phyloP scores from a whole-genome alignment of 2,888 invertebrate species.

The Atethmia centrago region DNA sequence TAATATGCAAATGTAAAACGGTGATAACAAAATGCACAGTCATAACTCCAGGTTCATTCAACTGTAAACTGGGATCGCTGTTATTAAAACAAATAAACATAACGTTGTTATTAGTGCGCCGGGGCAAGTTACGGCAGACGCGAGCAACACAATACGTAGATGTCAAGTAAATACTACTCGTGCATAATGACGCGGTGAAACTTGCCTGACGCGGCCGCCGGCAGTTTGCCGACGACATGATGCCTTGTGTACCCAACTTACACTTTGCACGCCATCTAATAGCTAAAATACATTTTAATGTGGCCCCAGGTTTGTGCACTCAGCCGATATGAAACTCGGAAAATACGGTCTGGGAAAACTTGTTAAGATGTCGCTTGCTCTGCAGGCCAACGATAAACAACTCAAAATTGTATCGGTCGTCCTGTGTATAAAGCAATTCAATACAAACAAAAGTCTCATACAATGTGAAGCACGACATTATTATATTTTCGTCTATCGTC shows the following conservation, averaged over 20 bases:
- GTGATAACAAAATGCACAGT: conserved; percentile 30
- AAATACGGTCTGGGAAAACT: conserved; percentile 31
- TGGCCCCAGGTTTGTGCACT: conserved; percentile 31
- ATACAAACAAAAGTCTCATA: conserved; percentile 3
- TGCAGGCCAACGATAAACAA: conserved; percentile 36
- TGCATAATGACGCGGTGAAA: conserved; percentile 46
- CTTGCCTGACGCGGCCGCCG: conserved; percentile 39
- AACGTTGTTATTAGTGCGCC: conserved; percentile 35
- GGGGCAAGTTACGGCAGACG: conserved; percentile 15
- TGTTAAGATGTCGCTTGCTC: conserved; percentile 29
- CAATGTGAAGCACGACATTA: conserved; percentile 6
- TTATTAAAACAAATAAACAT: conserved; percentile 64
- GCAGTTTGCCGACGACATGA: conserved; percentile 37
- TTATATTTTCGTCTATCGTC: conserved; percentile 42
- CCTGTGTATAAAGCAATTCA: conserved; percentile 8
- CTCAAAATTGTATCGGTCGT: conserved; percentile 34
- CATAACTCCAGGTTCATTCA: conserved; percentile 44
- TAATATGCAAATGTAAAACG: conserved; percentile 29
- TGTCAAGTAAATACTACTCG: conserved; percentile 39
- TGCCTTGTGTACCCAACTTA: conserved; percentile 39
- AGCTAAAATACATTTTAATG: conserved; percentile 49
- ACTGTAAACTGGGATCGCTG: conserved; percentile 44
- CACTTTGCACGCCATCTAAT: conserved; percentile 39
- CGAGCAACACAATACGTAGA: conserved; percentile 13
- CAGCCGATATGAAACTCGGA: conserved; percentile 23